Conservation (phyloP, 2,113 vertebrate genomes). For the Phyllostomus hastatus region DNA sequence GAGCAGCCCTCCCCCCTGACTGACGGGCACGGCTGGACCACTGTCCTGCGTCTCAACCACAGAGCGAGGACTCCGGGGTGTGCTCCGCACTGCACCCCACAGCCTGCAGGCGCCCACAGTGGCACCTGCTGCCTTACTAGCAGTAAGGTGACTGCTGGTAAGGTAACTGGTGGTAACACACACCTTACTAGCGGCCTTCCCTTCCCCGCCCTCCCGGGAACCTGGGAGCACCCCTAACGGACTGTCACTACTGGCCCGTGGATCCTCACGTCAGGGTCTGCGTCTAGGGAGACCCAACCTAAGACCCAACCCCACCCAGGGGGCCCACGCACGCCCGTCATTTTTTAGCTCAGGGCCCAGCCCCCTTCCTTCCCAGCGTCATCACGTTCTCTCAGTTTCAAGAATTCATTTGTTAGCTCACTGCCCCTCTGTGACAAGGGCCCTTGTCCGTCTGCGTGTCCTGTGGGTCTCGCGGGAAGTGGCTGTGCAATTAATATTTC, state of each 20-base stretch:
- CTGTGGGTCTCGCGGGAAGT: not conserved
- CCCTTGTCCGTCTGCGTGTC: not conserved
- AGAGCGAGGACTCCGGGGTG: not conserved
- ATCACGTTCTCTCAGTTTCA: not conserved
- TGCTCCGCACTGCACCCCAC: not conserved
- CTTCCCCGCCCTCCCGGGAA: not conserved
- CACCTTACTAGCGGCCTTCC: too few relatives aligned
- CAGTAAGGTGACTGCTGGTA: too few relatives aligned
- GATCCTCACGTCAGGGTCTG: not conserved
- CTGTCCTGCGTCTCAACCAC: too few relatives aligned
- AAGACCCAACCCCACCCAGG: not conserved
- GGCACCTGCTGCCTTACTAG: too few relatives aligned
- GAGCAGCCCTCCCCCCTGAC: not conserved
- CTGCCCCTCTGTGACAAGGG: not conserved
- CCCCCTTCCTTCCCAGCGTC: not conserved
- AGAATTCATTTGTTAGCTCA: not conserved
- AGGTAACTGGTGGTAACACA: too few relatives aligned
- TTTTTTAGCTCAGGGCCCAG: not conserved
- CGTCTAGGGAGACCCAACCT: not conserved
- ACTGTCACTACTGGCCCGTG: fast-evolving
- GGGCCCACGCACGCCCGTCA: too few relatives aligned
- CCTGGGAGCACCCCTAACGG: not conserved
- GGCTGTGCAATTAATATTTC: not conserved
- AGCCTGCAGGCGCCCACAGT: not conserved
- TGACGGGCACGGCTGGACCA: not conserved